Conservation (phyloP, 2,797 vertebrate species). For the Trachops cirrhosus region DNA sequence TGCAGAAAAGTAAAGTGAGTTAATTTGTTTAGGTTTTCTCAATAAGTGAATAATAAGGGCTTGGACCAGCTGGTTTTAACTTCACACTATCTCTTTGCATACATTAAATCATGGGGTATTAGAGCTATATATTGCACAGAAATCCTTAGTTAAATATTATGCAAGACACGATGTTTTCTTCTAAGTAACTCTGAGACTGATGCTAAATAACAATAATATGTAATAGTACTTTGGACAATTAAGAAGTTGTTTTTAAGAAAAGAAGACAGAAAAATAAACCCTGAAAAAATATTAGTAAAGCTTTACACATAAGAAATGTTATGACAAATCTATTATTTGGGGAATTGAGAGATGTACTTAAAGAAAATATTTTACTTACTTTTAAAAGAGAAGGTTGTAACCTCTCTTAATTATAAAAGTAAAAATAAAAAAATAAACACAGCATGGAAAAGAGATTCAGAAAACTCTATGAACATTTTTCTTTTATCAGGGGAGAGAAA, state of each 20-base stretch:
- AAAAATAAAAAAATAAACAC: not conserved
- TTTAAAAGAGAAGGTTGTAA: constrained; percentile 1
- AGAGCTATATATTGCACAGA: not conserved
- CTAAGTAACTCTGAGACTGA: not conserved
- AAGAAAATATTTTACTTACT: constrained; percentile 11
- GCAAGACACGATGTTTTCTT: not conserved
- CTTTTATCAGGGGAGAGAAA: not conserved
- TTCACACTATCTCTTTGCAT: not conserved
- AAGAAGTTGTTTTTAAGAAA: not conserved
- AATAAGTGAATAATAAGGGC: not conserved
- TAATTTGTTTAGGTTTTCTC: not conserved
- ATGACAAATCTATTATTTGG: not conserved
- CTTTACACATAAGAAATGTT: not conserved
- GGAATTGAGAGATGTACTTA: not conserved
- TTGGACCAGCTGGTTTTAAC: not conserved
- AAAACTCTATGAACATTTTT: not conserved
- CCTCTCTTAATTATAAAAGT: not conserved
- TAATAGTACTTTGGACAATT: not conserved
- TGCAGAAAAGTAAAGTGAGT: not conserved
- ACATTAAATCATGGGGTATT: not conserved
- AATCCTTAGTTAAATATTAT: constrained; percentile 8
- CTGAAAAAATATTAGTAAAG: not conserved
- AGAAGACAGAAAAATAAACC: not conserved
- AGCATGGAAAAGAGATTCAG: not conserved
- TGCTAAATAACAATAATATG: not conserved